A percentile compares a stretch with the other conserved stretches of the same genome.
Conservation (phyloP, 2,113 vertebrate genomes). For the Vidua macroura region DNA sequence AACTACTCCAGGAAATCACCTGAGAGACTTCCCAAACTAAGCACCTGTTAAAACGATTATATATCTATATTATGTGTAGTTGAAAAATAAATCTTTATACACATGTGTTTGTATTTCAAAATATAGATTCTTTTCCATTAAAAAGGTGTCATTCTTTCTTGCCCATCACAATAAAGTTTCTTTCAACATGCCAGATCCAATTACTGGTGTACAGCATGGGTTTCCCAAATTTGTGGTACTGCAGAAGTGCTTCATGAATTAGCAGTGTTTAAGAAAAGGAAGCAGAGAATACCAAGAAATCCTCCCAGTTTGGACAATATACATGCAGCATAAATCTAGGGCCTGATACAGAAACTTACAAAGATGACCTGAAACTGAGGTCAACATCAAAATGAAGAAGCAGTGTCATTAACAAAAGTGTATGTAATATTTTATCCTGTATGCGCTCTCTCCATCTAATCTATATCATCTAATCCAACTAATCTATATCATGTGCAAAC, state of each 20-base stretch:
- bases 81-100: neutral
- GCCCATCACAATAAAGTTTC: slow-evolving; percentile 4
- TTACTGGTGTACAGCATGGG: neutral
- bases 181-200: neutral
- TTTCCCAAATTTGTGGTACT: neutral
- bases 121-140: slow-evolving; percentile 40
- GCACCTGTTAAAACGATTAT: slow-evolving; percentile 42
- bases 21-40: slow-evolving; percentile 21
- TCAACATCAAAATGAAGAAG: neutral
- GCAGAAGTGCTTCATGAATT: slow-evolving; percentile 5
- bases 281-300: neutral
- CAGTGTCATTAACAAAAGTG: neutral
- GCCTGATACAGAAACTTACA: neutral
- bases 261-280: neutral
- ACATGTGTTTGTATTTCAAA: slow-evolving; percentile 24
- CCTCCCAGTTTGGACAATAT: neutral
- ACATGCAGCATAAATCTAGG: neutral
- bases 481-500: neutral
- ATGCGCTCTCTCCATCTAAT: neutral
- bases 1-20: slow-evolving; percentile 39
- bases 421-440: neutral
- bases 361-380: neutral
- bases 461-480: too few relatives aligned
- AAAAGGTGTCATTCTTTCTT: slow-evolving; percentile 34
- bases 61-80: slow-evolving; percentile 3